A percentile compares a stretch with the other conserved stretches of the same genome.
Evolutionary conservation across 2,113 vertebrate genomes (phyloP).

Genomic region (Sclerurus mexicanus): DNA sequence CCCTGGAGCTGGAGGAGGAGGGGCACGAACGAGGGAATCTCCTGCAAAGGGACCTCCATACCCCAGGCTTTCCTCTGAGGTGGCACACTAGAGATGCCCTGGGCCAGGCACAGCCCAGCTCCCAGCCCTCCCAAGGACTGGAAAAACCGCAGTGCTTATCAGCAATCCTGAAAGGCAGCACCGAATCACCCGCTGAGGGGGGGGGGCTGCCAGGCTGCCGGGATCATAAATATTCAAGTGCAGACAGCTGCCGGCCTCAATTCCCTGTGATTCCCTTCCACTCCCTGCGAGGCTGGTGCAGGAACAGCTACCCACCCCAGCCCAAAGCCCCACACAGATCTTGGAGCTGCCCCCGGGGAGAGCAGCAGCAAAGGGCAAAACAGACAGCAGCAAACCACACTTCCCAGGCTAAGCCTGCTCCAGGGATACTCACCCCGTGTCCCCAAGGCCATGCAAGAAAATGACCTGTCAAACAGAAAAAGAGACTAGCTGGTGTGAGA

Average conservation of each 20-base stretch:
- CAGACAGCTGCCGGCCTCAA: neutral
- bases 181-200: neutral
- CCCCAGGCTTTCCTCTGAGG: neutral
- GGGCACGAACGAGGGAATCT: neutral
- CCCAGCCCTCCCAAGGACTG: neutral
- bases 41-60: neutral
- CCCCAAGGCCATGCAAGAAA: conserved; percentile 97
- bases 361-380: neutral
- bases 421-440: conserved; percentile 87
- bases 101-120: neutral
- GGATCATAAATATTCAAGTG: neutral
- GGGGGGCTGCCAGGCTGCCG: neutral
- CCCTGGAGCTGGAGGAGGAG: neutral
- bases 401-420: neutral
- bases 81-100: neutral
- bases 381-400: neutral
- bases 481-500: neutral
- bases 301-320: neutral
- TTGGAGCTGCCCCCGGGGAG: rapidly evolving
- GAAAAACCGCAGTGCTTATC: neutral
- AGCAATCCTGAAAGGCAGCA: neutral
- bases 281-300: neutral
- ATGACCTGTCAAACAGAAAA: conserved; percentile 84
- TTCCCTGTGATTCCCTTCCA: neutral
- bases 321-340: neutral